These are phyloP conservation scores for Agriotes lineatus DNA, from an alignment of 2,888 invertebrate genomes.

Conservation along the genomic window DNA sequence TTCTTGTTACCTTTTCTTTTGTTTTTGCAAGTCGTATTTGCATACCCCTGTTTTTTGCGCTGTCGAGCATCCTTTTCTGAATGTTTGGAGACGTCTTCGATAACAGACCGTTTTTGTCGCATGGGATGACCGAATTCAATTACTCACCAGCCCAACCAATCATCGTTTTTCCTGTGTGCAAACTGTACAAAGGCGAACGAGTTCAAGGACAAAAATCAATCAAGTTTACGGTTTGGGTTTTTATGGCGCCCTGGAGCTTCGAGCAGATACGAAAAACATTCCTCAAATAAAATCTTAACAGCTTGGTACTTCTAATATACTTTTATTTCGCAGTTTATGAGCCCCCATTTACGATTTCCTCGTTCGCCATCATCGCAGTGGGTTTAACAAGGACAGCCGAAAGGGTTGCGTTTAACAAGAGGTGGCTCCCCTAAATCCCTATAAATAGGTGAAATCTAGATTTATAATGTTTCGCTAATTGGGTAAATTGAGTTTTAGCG, in stretches of 20 bases:
- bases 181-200: constrained; percentile 25
- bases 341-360: constrained; percentile 2
- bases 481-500: constrained; percentile 23
- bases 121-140: constrained; percentile 27
- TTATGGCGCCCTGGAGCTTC: constrained; percentile 38
- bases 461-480: constrained; percentile 18
- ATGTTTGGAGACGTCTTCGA: background rate
- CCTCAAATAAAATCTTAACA: constrained; percentile 38
- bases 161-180: constrained; percentile 31
- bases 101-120: constrained; percentile 24
- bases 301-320: constrained; percentile 30
- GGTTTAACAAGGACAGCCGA: background rate
- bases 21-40: background rate
- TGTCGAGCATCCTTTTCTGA: background rate
- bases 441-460: constrained; percentile 24
- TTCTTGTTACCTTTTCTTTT: background rate
- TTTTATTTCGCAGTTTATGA: constrained; percentile 20
- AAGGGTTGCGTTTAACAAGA: constrained; percentile 1
- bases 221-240: constrained; percentile 39
- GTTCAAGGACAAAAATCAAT: constrained; percentile 45
- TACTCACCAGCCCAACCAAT: constrained; percentile 26
- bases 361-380: background rate
- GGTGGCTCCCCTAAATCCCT: constrained; percentile 9
- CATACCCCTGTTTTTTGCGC: background rate
- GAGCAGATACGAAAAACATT: constrained; percentile 29